These are phyloP conservation scores for Octomys mimax DNA, from an alignment of 2,797 vertebrate species.

Conservation along the genomic window DNA sequence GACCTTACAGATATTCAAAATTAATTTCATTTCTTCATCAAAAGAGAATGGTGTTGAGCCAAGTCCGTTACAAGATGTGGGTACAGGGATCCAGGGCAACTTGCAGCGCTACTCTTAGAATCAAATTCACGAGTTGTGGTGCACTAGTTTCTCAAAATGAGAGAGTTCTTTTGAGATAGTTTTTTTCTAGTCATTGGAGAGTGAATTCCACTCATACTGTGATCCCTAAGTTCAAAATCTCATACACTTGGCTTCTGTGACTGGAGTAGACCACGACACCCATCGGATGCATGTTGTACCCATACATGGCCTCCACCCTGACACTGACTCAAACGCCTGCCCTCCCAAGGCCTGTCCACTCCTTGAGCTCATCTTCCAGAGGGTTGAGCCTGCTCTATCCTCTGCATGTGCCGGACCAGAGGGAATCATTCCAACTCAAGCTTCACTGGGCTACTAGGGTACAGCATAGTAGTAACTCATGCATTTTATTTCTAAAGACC, in stretches of 20 bases:
- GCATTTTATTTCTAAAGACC: slow-evolving; percentile 82
- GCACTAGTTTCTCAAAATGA: slow-evolving; percentile 30
- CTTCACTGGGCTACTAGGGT: slow-evolving; percentile 76
- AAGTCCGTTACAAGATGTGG: background rate
- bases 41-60: background rate
- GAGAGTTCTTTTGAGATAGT: background rate
- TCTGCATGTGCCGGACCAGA: slow-evolving; percentile 69
- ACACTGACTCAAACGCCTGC: background rate
- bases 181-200: background rate
- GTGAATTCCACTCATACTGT: background rate
- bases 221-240: background rate
- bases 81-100: background rate
- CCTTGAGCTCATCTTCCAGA: slow-evolving; percentile 59
- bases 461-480: slow-evolving; percentile 83
- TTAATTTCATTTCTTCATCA: slow-evolving; percentile 28
- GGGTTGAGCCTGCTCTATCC: slow-evolving; percentile 62
- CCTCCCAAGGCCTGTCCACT: background rate
- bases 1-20: background rate
- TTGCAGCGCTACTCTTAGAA: slow-evolving; percentile 11
- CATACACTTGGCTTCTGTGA: background rate
- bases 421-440: slow-evolving; percentile 67
- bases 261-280: background rate
- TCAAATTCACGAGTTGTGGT: background rate
- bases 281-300: background rate
- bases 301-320: background rate